Conservation (phyloP, 2,113 vertebrate genomes). For the Herpailurus yagouaroundi region DNA sequence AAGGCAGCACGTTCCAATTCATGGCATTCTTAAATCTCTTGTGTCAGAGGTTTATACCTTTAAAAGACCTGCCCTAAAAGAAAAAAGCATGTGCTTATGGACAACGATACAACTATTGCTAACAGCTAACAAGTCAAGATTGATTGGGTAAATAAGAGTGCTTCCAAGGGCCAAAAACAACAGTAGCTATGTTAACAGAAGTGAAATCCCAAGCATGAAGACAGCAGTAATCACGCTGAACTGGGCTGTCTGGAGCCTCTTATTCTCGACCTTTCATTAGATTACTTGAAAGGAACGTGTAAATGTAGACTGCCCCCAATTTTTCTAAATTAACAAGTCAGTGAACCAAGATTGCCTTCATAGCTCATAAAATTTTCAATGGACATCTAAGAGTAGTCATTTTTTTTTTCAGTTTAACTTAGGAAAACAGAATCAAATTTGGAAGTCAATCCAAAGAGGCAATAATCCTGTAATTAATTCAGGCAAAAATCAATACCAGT, state of each 20-base stretch:
- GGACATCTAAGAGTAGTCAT: conserved; percentile 48
- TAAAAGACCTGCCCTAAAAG: not conserved
- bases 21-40: not conserved
- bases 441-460: conserved; percentile 62
- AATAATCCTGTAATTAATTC: conserved; percentile 46
- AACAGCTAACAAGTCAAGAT: not conserved
- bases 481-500: conserved; percentile 63
- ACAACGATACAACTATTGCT: not conserved
- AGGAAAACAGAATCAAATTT: conserved; percentile 71
- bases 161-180: not conserved
- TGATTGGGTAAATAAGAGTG: not conserved
- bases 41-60: not conserved
- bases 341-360: conserved; percentile 45
- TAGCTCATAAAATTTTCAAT: conserved; percentile 56
- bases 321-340: conserved; percentile 63
- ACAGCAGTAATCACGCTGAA: not conserved
- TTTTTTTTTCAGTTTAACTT: conserved; percentile 44
- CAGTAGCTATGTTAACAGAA: not conserved
- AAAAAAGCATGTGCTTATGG: not conserved
- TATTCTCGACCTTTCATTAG: conserved; percentile 6
- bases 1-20: not conserved
- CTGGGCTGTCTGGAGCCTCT: not conserved
- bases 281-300: conserved; percentile 33
- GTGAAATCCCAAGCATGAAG: not conserved
- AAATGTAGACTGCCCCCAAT: conserved; percentile 47